Evolutionary conservation across 1,140 invertebrate species (phyloP), one percentile per base, ranked within the genome.

Genomic region (Arion vulgaris): DNA sequence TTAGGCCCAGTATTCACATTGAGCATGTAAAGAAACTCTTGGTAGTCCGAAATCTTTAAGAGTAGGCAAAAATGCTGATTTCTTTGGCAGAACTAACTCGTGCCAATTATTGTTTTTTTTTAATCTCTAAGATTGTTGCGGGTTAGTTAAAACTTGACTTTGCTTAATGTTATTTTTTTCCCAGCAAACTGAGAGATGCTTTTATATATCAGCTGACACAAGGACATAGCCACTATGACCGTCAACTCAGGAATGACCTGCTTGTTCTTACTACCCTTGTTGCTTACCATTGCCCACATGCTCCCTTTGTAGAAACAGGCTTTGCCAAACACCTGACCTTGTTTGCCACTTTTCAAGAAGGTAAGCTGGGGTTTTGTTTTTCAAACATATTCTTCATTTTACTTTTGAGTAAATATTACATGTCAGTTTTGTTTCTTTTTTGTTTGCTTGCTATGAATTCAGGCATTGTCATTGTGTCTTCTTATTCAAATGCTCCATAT

Each of bases 331-430:
- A 92, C 71, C 87, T 93, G 13, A 88, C 89, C 28, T 75, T 92
- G 23, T 92, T 93, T 87, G 89, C 91, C 49, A 92, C 92, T 17
- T 92, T 92, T 81, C 91, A 92, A 85, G 92, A 93, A 91, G 90
- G 92, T 92, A 85, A 26, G 80, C 53, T 57, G 53, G 9, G 19
- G 34, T 26, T 75, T 53, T 36, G 1, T n/a, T 51, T 75, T 75
- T 49, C 5, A 75, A 23, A 17, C 32, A 9, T n/a, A 68, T 28
- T 13, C n/a, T 68, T 68, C n/a, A 11, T 28, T 13, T 68, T 13
- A 9, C 62, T 34, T 26, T 26, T 9, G 32, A 13, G 26, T 13
- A 7, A 68, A 13, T 68, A 68, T 68, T 13, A 13, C n/a, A n/a
- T n/a, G n/a, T 17, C n/a, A 57, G n/a, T 57, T 57, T 57, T 57